A percentile compares a stretch with the other conserved stretches of the same genome.
Evolutionary conservation across 2,888 invertebrate species (phyloP).

Genomic region (Seira musarum): DNA sequence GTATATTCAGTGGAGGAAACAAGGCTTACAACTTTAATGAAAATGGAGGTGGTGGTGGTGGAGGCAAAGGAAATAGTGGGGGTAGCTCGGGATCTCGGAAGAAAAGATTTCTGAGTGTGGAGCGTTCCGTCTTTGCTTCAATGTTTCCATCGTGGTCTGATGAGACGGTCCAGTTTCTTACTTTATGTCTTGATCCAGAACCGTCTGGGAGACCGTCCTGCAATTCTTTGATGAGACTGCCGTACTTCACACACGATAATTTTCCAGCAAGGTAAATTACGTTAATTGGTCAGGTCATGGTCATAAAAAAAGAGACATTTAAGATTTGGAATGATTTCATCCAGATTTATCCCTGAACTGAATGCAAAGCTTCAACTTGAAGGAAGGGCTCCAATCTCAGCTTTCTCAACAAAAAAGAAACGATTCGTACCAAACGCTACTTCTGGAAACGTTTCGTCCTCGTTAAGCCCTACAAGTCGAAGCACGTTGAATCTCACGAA

Average conservation of each 20-base stretch:
- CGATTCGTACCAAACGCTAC: slow-evolving; percentile 26
- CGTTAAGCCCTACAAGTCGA: slow-evolving; percentile 48
- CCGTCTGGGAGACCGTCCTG: slow-evolving; percentile 75
- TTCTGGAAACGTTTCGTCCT: slow-evolving; percentile 64
- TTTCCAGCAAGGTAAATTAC: slow-evolving; percentile 74
- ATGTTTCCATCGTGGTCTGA: slow-evolving; percentile 69
- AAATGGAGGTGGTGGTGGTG: slow-evolving; percentile 20
- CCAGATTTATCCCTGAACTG: slow-evolving; percentile 67
- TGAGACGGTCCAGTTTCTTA: slow-evolving; percentile 67
- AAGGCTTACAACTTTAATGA: slow-evolving; percentile 7
- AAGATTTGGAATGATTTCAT: slow-evolving; percentile 18
- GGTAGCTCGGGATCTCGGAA: slow-evolving; percentile 51
- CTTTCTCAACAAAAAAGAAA: slow-evolving; percentile 65
- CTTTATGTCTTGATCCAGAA: slow-evolving; percentile 68
- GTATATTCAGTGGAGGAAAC: slow-evolving; percentile 34
- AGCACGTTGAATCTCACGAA: slow-evolving; percentile 28
- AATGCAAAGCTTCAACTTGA: slow-evolving; percentile 65
- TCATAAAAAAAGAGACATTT: background rate
- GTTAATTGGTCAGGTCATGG: no score
- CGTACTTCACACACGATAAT: slow-evolving; percentile 79
- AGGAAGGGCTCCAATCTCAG: slow-evolving; percentile 64
- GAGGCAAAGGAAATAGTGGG: slow-evolving; percentile 26
- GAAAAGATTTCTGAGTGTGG: slow-evolving; percentile 44
- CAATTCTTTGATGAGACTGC: slow-evolving; percentile 78
- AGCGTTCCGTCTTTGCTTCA: slow-evolving; percentile 65